These are phyloP conservation scores for Orius laevigatus DNA, from an alignment of 1,140 invertebrate species.

Conservation along the genomic window DNA sequence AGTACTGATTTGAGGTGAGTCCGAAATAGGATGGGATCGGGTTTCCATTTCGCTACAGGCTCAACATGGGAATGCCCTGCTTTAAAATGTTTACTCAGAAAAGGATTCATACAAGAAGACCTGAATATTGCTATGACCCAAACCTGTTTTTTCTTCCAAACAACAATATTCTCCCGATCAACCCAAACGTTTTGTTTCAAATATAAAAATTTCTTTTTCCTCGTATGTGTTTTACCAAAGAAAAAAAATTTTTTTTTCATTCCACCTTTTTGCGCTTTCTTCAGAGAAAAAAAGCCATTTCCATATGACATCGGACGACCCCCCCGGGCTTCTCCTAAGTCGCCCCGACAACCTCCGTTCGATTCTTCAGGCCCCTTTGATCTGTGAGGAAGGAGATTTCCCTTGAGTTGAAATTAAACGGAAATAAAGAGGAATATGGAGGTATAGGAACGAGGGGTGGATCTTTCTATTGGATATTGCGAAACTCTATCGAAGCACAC, in stretches of 20 bases:
- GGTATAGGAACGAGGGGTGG: conserved; percentile 3
- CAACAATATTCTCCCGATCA: no score
- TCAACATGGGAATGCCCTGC: no score
- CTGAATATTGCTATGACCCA: no score
- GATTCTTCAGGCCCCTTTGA: conserved; percentile 4
- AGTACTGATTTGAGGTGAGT: no score
- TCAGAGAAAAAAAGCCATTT: conserved; percentile 4
- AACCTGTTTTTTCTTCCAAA: no score
- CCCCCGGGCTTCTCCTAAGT: no score
- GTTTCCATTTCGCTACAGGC: no score
- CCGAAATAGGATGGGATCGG: no score
- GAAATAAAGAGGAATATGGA: conserved; percentile 8
- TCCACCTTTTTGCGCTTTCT: not conserved
- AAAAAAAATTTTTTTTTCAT: conserved; percentile 3
- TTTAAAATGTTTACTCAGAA: no score
- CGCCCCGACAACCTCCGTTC: no score
- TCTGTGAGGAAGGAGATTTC: conserved; percentile 8
- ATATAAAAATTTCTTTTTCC: not conserved
- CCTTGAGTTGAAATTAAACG: conserved; percentile 10
- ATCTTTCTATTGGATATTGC: conserved; percentile 9
- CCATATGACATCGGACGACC: conserved; percentile 9
- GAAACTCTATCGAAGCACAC: conserved; percentile 3
- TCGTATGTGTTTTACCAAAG: not conserved
- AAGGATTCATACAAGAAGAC: no score
- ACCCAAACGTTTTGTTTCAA: conserved; percentile 3